Evolutionary conservation across 2,888 invertebrate species (phyloP), one percentile per base, ranked within the genome.

Genomic region (Thysanoteuthis rhombus): DNA sequence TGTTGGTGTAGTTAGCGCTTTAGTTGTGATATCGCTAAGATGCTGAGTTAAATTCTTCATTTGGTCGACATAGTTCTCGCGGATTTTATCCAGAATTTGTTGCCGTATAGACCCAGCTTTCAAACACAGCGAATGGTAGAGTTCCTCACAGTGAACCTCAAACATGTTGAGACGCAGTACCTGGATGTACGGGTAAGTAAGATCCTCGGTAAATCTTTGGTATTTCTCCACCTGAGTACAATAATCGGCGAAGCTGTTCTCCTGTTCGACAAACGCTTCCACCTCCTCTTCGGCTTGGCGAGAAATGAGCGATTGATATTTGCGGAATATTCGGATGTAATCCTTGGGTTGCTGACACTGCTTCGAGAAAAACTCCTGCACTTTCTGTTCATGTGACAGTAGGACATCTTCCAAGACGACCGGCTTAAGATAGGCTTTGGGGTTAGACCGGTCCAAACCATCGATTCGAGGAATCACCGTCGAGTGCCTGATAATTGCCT

Each of bases 101-200:
- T 98, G 98, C 94, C 98, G 98, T 93, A 98, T 97, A 93, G 97
- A 97, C 52, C 98, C 98, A 0, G 98, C 98, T 45, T 98, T 97
- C 28, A 97, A 97, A 19, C 98, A 98, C 94, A 99, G 97, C 0
- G 98, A 97, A 36, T 97, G 97, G 92, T 99, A 98, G 47, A 99
- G 97, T 93, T 98, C 98, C 92, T 97, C 98, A 93, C 99, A 98
- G 97, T 98, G 98, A 96, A 99, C 98, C 96, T 98, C 98, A 96
- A 98, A 99, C 97, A 99, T 98, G 22, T 98, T 99, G 96, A 98
- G 98, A 38, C 98, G 98, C 36, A 98, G 97, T 0, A 98, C 98
- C 94, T 98, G 94, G 75, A n/a, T n/a, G 1, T 96, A 96, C 94
- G 96, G 96, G 95, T 97, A 97, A 39, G 96, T 97, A 94, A 98